Evolutionary conservation across 2,888 invertebrate species (phyloP).

Genomic region (Polymixis lichenea): DNA sequence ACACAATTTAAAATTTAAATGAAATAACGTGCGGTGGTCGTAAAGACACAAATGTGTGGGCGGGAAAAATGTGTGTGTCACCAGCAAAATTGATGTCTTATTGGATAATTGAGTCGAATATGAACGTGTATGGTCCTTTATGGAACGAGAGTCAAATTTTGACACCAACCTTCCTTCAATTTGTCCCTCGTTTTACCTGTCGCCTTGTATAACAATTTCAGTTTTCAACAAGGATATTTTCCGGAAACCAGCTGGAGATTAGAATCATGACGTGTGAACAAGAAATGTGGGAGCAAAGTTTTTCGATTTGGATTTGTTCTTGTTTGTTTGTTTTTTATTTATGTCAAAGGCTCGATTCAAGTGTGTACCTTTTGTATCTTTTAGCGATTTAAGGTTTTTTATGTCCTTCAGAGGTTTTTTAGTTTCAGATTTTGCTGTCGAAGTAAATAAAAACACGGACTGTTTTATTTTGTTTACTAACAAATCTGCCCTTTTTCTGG

Average conservation of each 20-base stretch:
- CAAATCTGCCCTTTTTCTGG: not conserved
- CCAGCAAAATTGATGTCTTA: not conserved
- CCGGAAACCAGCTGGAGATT: constrained; percentile 43
- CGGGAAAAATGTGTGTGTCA: not conserved
- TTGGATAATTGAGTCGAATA: not conserved
- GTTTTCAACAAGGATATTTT: constrained; percentile 43
- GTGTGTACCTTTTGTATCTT: constrained; percentile 30
- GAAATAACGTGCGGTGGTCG: no score
- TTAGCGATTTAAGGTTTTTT: constrained; percentile 12
- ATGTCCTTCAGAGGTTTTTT: constrained; percentile 2
- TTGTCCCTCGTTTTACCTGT: not conserved
- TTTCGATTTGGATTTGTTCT: constrained; percentile 57
- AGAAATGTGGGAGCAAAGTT: constrained; percentile 49
- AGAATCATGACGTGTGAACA: constrained; percentile 52
- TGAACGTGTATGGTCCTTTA: not conserved
- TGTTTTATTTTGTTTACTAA: not conserved
- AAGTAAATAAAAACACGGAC: not conserved
- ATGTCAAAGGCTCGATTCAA: constrained; percentile 36
- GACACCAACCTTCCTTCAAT: not conserved
- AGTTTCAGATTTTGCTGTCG: not conserved
- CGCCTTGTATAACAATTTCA: constrained; percentile 32
- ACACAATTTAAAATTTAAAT: no score
- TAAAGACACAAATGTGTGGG: no score
- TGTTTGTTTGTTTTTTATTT: constrained; percentile 46
- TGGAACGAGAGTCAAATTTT: not conserved